These are phyloP conservation scores for Hormaphis cornu DNA, from an alignment of 1,140 invertebrate genomes.

Conservation along the genomic window DNA sequence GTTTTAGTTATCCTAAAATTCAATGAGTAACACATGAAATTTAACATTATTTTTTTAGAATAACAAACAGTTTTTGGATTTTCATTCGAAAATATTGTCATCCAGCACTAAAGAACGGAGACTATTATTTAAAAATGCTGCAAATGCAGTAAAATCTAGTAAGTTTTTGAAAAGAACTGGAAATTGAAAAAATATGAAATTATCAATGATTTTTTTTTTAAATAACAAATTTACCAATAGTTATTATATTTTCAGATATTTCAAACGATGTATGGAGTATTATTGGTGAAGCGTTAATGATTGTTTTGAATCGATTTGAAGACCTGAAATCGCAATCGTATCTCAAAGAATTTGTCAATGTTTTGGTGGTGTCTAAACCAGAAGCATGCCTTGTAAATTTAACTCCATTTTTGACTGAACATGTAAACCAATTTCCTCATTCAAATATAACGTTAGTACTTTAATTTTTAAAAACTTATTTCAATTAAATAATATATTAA, in stretches of 20 bases:
- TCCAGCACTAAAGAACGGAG: conserved; percentile 18
- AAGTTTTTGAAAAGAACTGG: background rate
- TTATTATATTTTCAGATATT: background rate
- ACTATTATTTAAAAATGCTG: conserved; percentile 18
- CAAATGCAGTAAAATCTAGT: conserved; percentile 13
- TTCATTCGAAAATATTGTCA: conserved; percentile 7
- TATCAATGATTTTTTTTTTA: no score
- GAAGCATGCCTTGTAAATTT: conserved; percentile 5
- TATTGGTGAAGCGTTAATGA: background rate
- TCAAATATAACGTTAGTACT: conserved; percentile 17
- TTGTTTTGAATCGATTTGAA: conserved; percentile 13
- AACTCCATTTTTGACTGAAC: conserved; percentile 3
- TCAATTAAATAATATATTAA: no score
- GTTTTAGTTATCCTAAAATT: background rate
- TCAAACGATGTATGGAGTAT: background rate
- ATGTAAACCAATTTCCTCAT: conserved; percentile 2
- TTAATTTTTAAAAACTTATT: background rate
- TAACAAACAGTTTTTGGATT: conserved; percentile 17
- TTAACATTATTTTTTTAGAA: background rate
- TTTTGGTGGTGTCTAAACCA: background rate
- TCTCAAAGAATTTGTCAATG: conserved; percentile 17
- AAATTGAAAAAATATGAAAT: no score
- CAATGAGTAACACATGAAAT: no score
- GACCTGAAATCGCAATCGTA: conserved; percentile 18
- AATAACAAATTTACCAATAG: background rate